Conservation (phyloP, 2,888 invertebrate genomes). For the Rhyacophila evoluta region DNA sequence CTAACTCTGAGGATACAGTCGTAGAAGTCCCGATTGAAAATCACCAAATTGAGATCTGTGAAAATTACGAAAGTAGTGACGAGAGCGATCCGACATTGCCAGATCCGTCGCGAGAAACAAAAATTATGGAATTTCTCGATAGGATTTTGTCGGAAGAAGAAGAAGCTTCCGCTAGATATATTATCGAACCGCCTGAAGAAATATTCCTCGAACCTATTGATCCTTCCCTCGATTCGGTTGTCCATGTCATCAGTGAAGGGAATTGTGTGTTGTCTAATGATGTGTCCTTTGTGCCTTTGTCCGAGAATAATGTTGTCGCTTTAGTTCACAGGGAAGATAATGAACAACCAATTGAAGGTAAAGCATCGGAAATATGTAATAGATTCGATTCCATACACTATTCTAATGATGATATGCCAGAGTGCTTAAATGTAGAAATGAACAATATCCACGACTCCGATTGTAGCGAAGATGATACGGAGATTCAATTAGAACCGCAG, state of each 20-base stretch:
- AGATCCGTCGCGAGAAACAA: conserved; percentile 60
- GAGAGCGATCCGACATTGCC: not conserved
- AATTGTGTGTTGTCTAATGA: conserved; percentile 66
- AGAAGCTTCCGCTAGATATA: conserved; percentile 59
- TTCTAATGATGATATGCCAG: not conserved
- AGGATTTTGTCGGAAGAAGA: conserved; percentile 68
- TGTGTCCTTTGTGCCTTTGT: conserved; percentile 34
- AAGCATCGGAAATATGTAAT: not conserved
- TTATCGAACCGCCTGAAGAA: conserved; percentile 56
- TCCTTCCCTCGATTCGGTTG: conserved; percentile 51
- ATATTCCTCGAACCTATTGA: conserved; percentile 55
- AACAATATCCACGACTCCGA: not conserved
- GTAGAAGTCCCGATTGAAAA: not conserved
- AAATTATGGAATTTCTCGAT: conserved; percentile 67
- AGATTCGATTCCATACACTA: not conserved
- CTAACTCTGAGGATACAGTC: not conserved
- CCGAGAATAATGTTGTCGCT: conserved; percentile 44
- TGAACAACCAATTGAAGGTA: not conserved
- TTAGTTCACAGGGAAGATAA: conserved; percentile 45
- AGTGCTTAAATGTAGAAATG: not conserved
- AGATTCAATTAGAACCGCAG: too few relatives aligned
- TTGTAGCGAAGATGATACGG: not conserved
- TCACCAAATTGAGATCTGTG: not conserved
- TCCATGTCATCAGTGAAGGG: conserved; percentile 64
- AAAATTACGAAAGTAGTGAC: not conserved